Base-by-base conservation (phyloP, 2,113 vertebrate genomes). In the Pseudolaguvia tuberculata region DNA sequence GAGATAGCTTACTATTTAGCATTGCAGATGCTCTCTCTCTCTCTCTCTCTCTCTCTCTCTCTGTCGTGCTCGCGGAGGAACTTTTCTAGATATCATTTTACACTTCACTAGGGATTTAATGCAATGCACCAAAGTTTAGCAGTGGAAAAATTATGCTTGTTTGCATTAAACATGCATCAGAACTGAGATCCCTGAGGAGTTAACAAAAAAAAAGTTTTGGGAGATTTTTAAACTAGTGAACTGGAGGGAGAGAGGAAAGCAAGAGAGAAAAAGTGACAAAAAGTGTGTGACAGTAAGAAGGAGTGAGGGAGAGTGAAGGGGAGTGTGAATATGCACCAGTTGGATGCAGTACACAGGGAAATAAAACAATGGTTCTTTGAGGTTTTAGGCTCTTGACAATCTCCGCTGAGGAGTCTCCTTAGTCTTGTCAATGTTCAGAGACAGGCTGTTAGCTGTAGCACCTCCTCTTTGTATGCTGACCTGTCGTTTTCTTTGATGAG, bases 1-100 rank as follows among this genome's bases (percentile, higher is more conserved):
- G 58, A 83, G 82, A 57, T 42, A 76, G 72, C 63, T 73, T 62
- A 52, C 85, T 83, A 70, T 66, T 86, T 83, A 82, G 82, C 82
- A 82, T 84, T 79, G 79, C 82, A 81, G 77, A 83, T 76, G 18
- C 3, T 39, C 52, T 56, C 62, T 77, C 47, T 79, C 23, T 51
- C 50, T 61, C 55, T 23, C 58, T 75, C 59, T 72, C 35, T 10
- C 35, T 50, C 53, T 20, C 71, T 31, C 45, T 31, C 57, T 51
- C 27, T 35, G 27, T 35, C 57, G 31, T 12, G 29, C 20, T 35
- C 45, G 50, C 51, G 52, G 48, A 68, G 63, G 63, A 67, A 67
- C 45, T 67, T 67, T 67, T 67, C 45, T 20, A 48, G 39, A 67
- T 77, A 70, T 80, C 50, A 81, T 78, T 81, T 81, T 70, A 75